Evolutionary conservation across 2,888 invertebrate genomes (phyloP), one percentile per base, ranked within the genome.

Genomic region (Stegophylla sp.): DNA sequence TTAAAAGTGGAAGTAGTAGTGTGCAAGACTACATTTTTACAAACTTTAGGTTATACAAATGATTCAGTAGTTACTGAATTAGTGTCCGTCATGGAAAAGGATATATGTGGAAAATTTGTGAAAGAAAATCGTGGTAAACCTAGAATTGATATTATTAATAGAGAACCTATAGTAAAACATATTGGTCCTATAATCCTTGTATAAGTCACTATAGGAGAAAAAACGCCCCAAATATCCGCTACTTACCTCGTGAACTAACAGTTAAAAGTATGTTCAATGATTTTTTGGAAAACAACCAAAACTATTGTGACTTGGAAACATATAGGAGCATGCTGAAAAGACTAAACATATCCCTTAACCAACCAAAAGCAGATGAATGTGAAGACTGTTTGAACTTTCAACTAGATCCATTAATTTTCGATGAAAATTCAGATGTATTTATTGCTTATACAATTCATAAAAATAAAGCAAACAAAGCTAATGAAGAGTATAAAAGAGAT

Each of bases 31-130:
- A 63, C 34, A 63, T 63, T 63, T 63, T 63, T 63, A 63, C 63
- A 63, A 63, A 63, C 28, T 7, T 63, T 63, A n/a, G 63, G n/a
- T 17, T 63, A n/a, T n/a, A 34, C 34, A 34, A 63, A 63, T 63
- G 63, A 63, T 63, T 63, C 63, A 34, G 34, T 63, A 15, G 34
- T 63, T 5, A 34, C 63, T 63, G 63, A 63, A 63, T 63, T 63
- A 17, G 63, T 63, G 34, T 17, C 34, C 34, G 34, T 63, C 17
- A 34, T 63, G 63, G 7, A 63, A 9, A 63, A 63, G 10, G 63
- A 63, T 34, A 34, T 34, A 17, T 63, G 63, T 63, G 63, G 63
- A 63, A 1, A 63, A 10, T 63, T 34, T 63, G 34, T 63, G 2
- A 34, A 63, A 63, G 63, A 63, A 63, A 63, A 63, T 17, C 28